Conservation (phyloP, 1,140 invertebrate genomes). For the Aethina tumida region DNA sequence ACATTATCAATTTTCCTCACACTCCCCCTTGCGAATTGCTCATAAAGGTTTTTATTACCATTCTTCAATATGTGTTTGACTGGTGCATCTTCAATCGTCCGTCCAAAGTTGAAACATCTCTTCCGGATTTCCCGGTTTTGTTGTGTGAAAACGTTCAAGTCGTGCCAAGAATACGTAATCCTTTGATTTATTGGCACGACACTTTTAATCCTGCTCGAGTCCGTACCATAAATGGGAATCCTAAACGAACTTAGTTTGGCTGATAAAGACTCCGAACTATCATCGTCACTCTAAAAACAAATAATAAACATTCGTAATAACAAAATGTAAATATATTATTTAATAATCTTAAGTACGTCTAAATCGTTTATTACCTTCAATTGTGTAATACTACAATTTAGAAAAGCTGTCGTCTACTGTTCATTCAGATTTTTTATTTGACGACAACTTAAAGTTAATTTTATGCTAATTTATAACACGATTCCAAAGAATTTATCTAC, state of each 20-base stretch:
- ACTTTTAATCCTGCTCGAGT: constrained; percentile 5
- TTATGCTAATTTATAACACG: too few species aligned
- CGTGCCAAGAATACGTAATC: constrained; percentile 59
- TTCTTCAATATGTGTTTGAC: constrained; percentile 56
- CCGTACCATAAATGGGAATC: constrained; percentile 19
- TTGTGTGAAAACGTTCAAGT: constrained; percentile 55
- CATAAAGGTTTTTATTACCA: constrained; percentile 38
- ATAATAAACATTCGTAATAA: too few species aligned
- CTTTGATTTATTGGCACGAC: constrained; percentile 34
- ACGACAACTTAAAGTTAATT: too few species aligned
- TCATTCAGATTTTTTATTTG: too few species aligned
- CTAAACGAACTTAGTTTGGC: constrained; percentile 5
- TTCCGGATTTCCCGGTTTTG: constrained; percentile 7
- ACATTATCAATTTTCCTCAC: constrained; percentile 2
- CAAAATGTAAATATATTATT: too few species aligned
- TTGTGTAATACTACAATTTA: too few species aligned
- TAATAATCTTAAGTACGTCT: too few species aligned
- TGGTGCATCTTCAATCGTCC: constrained; percentile 4
- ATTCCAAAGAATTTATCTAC: too few species aligned
- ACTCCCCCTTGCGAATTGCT: neutral
- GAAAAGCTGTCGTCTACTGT: too few species aligned
- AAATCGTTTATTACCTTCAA: too few species aligned
- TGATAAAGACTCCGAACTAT: constrained; percentile 4
- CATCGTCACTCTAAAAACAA: too few species aligned
- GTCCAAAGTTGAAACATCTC: constrained; percentile 16